Evolutionary conservation across 2,797 vertebrate genomes (phyloP).

Genomic region (Lates japonicus): DNA sequence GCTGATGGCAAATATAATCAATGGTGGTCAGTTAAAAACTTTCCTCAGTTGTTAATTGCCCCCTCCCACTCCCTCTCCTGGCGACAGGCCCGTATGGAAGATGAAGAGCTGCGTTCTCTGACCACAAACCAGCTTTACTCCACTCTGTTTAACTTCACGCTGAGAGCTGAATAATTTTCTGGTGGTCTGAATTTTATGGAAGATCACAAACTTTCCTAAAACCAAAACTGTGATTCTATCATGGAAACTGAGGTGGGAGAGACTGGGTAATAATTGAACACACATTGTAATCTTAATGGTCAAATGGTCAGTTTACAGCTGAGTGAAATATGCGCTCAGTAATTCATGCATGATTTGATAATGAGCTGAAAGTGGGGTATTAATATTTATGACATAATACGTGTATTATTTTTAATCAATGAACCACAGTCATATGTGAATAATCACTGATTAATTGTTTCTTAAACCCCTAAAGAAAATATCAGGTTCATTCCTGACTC

Average conservation of each 20-base stretch:
- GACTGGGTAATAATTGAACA: background rate
- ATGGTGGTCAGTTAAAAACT: background rate
- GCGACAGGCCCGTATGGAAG: background rate
- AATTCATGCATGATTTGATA: constrained; percentile 15
- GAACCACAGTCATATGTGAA: background rate
- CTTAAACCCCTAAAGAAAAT: background rate
- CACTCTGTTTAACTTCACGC: background rate
- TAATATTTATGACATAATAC: constrained; percentile 7
- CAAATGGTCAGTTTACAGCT: background rate
- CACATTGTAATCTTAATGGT: background rate
- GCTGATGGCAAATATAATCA: background rate
- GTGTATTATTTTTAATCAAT: background rate
- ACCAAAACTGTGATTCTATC: background rate
- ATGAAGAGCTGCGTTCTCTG: background rate
- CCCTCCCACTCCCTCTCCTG: background rate
- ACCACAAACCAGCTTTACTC: background rate
- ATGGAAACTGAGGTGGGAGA: constrained; percentile 16
- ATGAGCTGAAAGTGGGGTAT: constrained; percentile 6
- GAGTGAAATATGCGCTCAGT: background rate
- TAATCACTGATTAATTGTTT: background rate
- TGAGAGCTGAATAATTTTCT: constrained; percentile 1
- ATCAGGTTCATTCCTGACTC: background rate
- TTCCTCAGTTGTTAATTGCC: background rate
- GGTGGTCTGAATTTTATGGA: background rate
- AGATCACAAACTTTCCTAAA: constrained; percentile 20